phyloP scores from a whole-genome alignment of 2,113 vertebrate genomes.

The Albula goreensis region DNA sequence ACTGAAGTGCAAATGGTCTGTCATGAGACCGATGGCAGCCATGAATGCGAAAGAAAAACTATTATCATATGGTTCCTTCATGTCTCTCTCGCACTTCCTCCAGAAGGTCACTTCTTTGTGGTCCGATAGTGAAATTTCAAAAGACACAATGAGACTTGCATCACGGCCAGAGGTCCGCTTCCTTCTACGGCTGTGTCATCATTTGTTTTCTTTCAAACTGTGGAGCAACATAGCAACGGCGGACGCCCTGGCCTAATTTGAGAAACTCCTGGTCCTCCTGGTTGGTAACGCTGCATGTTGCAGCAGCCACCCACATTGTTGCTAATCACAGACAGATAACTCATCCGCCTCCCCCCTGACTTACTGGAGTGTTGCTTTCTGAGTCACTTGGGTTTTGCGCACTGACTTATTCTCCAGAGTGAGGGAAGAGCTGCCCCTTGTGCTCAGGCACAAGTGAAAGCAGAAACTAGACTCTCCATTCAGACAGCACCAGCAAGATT shows the following conservation, averaged over 20 bases:
- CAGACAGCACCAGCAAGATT: too few species aligned
- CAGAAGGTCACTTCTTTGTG: too few species aligned
- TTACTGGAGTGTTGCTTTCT: not conserved
- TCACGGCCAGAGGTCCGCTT: not conserved
- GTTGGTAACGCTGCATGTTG: not conserved
- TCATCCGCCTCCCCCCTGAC: not conserved
- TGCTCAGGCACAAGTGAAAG: not conserved
- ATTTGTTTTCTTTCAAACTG: not conserved
- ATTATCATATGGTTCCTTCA: not conserved
- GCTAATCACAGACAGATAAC: not conserved
- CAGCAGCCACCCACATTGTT: not conserved
- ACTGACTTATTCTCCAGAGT: not conserved
- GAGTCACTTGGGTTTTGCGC: not conserved
- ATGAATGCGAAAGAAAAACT: not conserved
- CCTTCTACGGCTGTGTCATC: not conserved
- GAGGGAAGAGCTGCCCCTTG: not conserved
- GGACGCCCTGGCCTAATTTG: too few species aligned
- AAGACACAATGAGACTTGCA: not conserved
- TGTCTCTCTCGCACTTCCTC: too few species aligned
- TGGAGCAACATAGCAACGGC: not conserved
- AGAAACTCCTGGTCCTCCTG: too few species aligned
- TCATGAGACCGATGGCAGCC: not conserved
- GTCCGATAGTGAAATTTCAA: not conserved
- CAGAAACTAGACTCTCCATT: not conserved
- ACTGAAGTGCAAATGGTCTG: not conserved